phyloP scores from a whole-genome alignment of 2,113 vertebrate genomes.

The Ginglymostoma cirratum region DNA sequence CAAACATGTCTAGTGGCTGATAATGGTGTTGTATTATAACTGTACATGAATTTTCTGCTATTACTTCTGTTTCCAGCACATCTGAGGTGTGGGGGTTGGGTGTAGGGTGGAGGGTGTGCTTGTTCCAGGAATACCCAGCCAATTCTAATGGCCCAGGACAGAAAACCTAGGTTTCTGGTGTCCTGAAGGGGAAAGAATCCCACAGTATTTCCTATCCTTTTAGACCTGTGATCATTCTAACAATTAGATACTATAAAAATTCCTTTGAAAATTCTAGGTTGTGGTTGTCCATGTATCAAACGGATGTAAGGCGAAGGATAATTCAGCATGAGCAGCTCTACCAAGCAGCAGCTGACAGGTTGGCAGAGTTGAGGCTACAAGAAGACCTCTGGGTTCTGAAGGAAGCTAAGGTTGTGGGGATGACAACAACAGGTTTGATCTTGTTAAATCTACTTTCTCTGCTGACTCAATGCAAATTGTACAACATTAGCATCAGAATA shows the following conservation, averaged over 20 bases:
- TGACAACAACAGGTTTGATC: constrained; percentile 80
- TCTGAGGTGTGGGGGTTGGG: background rate
- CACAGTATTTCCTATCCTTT: background rate
- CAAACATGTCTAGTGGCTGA: background rate
- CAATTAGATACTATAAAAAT: background rate
- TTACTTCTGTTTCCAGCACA: background rate
- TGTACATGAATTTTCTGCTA: background rate
- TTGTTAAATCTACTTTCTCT: background rate
- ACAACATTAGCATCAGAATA: background rate
- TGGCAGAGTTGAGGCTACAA: constrained; percentile 68
- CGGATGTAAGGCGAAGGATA: constrained; percentile 52
- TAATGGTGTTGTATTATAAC: background rate
- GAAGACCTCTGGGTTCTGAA: constrained; percentile 67
- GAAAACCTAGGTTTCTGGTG: background rate
- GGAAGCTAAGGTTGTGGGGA: constrained; percentile 74
- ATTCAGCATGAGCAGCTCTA: constrained; percentile 58
- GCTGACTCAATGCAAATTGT: background rate
- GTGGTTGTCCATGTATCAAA: constrained; percentile 72
- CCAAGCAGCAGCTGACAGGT: constrained; percentile 64
- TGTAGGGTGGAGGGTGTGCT: background rate
- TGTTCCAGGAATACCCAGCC: background rate
- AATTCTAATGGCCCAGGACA: background rate
- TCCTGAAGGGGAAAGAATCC: background rate
- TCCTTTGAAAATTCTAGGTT: constrained; percentile 51
- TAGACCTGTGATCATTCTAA: background rate